Conservation (phyloP, 2,888 invertebrate genomes). For the Drosophila austrosaltans region DNA sequence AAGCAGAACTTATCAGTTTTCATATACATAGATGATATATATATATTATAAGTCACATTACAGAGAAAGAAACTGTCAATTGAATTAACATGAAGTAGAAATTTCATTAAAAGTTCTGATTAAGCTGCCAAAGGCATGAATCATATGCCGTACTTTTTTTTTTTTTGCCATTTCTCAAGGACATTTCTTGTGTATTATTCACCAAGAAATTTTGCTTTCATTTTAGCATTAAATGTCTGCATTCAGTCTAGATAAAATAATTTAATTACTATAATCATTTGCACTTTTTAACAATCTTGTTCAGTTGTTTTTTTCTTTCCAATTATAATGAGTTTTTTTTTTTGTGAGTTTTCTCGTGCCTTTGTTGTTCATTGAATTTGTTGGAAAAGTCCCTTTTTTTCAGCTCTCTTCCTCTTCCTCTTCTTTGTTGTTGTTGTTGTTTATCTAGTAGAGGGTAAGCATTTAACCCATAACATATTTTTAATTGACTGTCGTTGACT, state of each 20-base stretch:
- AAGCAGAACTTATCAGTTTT: background rate
- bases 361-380: background rate
- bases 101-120: background rate
- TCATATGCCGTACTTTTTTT: background rate
- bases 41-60: background rate
- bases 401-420: no score
- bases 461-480: conserved; percentile 47
- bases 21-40: background rate
- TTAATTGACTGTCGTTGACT: conserved; percentile 54
- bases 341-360: background rate
- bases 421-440: background rate
- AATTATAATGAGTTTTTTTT: background rate
- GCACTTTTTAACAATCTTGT: background rate
- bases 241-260: background rate
- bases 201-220: conserved; percentile 44
- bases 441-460: conserved; percentile 9
- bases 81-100: conserved; percentile 11
- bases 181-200: background rate
- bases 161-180: background rate
- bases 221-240: conserved; percentile 58
- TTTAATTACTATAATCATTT: no score
- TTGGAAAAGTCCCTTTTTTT: background rate
- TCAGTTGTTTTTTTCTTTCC: background rate
- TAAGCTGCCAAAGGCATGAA: background rate
- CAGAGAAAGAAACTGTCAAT: conserved; percentile 27